These are phyloP conservation scores for Gorsachius magnificus DNA, from an alignment of 2,797 vertebrate genomes.

Conservation along the genomic window DNA sequence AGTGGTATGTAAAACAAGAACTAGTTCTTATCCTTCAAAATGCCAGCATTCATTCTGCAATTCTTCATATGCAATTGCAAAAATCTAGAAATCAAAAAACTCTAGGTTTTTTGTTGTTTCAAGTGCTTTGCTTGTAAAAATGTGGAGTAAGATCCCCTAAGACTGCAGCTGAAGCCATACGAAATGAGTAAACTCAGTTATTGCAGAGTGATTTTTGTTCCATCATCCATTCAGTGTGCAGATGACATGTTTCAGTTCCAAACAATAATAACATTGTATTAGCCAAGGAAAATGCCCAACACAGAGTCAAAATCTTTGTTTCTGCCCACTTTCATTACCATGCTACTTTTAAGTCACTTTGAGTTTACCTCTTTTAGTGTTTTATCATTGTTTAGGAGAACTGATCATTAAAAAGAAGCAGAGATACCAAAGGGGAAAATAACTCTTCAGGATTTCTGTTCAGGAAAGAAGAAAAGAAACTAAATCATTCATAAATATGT, in stretches of 20 bases:
- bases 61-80: background rate
- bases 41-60: background rate
- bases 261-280: background rate
- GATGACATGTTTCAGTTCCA: background rate
- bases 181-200: background rate
- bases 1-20: accelerated
- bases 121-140: background rate
- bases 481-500: background rate
- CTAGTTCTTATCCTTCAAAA: background rate
- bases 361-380: background rate
- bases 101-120: background rate
- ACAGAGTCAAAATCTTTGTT: background rate
- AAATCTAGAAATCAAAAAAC: background rate
- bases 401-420: background rate
- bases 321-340: background rate
- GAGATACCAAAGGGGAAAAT: background rate
- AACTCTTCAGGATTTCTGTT: background rate
- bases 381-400: background rate
- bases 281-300: background rate
- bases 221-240: background rate
- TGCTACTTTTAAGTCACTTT: background rate
- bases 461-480: background rate
- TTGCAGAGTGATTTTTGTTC: background rate
- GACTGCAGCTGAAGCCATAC: background rate
- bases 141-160: background rate